Base-by-base conservation (phyloP, 1,140 invertebrate genomes). In the Capitella teleta region DNA sequence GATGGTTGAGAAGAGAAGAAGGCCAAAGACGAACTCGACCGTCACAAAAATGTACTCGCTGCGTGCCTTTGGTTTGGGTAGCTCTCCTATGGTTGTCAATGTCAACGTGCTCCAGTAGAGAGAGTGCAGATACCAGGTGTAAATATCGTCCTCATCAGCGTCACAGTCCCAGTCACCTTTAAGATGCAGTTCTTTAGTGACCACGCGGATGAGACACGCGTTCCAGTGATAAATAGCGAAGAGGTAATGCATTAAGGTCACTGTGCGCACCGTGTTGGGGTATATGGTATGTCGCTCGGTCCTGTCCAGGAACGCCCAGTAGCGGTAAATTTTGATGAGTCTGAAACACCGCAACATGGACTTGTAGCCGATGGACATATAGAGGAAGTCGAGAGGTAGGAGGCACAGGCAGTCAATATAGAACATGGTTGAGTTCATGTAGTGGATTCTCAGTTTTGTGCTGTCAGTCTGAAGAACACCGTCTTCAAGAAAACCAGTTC, bases 141-240 rank as follows among this genome's bases (percentile, higher is more conserved):
- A 43, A 12, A 53, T 32, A 25, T 53, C 51, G 18, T 12, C 28
- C 4, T 32, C 5, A 40, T 50, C 38, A 16, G 2, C 25, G 10
- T 25, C 40, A 21, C 45, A 46, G 16, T 24, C 21, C 48, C 38
- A 47, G 48, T 21, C 16, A 21, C 21, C n/a, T 18, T 50, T 42
- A 6, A 41, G 18, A 5, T 32, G 45, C 38, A 6, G 19, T 8
- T 10, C 25, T 2, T 25, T n/a, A 14, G 28, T 42, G n/a, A 95
- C 88, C 68, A 94, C 86, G 78, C 94, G 87, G 77, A 91, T 94
- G 65, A 97, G 78, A 78, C 93, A 97, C 58, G 93, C 91, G 74
- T 98, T 98, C 93, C 93, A 98, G 79, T 98, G 94, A 77, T 97
- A 97, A 73, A 96, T 92, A 73, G 94, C 90, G 74, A 97, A 78